These are phyloP conservation scores for Diglossa cyanea DNA, from an alignment of 2,797 vertebrate genomes.

Conservation along the genomic window DNA sequence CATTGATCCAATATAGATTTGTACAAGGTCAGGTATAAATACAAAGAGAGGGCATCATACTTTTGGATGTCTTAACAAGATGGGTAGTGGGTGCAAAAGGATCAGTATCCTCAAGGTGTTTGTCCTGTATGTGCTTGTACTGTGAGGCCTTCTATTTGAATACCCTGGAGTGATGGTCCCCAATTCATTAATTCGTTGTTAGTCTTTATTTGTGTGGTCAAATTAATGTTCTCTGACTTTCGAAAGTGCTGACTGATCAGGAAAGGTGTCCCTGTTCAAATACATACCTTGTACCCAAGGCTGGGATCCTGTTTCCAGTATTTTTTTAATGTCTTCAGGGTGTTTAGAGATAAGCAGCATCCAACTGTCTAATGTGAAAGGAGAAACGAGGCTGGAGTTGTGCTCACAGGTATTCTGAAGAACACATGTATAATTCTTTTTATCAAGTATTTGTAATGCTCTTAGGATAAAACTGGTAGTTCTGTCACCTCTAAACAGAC, in stretches of 20 bases:
- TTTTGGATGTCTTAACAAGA: background rate
- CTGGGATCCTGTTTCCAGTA: background rate
- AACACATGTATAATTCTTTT: background rate
- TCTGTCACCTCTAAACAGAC: background rate
- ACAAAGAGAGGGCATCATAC: background rate
- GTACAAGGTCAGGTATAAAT: background rate
- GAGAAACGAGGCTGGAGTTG: background rate
- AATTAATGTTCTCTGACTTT: background rate
- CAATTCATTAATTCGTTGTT: background rate
- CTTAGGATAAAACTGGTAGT: background rate
- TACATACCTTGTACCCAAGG: background rate
- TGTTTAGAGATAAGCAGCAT: background rate
- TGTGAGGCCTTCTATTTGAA: background rate
- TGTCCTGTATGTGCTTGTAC: background rate
- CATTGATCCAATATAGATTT: background rate
- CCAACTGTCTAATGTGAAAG: background rate
- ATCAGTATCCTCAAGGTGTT: background rate
- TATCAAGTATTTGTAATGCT: background rate
- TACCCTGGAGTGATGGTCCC: background rate
- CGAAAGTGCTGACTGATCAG: background rate
- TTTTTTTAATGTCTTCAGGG: slow-evolving; percentile 15
- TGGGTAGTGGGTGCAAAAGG: background rate
- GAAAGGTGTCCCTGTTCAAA: background rate
- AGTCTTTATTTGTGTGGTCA: background rate
- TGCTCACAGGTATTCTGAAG: background rate